phyloP scores from a whole-genome alignment of 2,797 vertebrate genomes.

The Novumbra hubbsi region DNA sequence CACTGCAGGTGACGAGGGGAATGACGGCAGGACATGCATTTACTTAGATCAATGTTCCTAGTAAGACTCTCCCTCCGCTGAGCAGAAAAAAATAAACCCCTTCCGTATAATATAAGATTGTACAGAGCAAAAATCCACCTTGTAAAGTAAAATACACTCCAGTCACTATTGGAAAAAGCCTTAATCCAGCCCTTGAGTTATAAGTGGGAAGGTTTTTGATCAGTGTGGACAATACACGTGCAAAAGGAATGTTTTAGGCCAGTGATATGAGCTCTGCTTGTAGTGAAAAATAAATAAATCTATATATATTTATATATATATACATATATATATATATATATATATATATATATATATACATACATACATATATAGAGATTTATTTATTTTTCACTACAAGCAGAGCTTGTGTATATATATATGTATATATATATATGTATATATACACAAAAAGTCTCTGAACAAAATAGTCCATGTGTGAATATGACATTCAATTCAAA shows the following conservation, averaged over 20 bases:
- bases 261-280: neutral
- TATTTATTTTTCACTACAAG: no score
- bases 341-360: no score
- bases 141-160: conserved; percentile 31
- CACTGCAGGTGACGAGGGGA: conserved; percentile 42
- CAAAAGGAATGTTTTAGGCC: neutral
- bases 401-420: no score
- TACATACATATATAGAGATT: no score
- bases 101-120: conserved; percentile 18
- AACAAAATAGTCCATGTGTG: neutral
- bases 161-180: conserved; percentile 14
- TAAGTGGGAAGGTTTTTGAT: conserved; percentile 12
- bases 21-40: conserved; percentile 41
- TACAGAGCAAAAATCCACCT: neutral
- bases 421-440: no score
- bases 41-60: conserved; percentile 48
- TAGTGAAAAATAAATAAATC: conserved; percentile 8
- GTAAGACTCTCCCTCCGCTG: conserved; percentile 33
- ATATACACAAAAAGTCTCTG: conserved; percentile 4
- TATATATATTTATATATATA: neutral
- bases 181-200: conserved; percentile 9
- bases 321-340: no score
- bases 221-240: conserved; percentile 12
- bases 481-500: neutral
- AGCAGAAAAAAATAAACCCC: conserved; percentile 19